Conservation (phyloP, 2,113 vertebrate species). For the Aramus guarauna region DNA sequence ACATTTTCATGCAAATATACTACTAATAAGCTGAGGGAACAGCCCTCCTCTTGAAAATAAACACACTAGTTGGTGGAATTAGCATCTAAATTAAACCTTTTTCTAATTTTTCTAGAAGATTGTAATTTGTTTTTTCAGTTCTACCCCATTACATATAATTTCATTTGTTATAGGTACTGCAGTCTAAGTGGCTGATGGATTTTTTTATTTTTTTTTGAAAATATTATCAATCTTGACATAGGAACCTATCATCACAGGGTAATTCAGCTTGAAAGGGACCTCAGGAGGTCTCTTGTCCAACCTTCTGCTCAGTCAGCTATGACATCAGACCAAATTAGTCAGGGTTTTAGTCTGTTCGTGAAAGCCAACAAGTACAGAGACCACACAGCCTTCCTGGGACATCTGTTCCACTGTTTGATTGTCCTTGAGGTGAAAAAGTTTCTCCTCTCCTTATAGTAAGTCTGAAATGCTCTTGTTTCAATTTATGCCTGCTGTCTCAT, state of each 20-base stretch:
- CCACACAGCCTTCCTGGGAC: not conserved
- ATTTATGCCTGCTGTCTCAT: not conserved
- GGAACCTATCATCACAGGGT: not conserved
- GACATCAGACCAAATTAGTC: not conserved
- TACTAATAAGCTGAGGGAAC: not conserved
- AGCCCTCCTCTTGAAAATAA: not conserved
- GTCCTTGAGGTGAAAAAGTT: not conserved
- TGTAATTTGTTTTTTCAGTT: not conserved
- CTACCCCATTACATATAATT: not conserved
- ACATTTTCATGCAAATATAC: slow-evolving; percentile 41
- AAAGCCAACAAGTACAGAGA: not conserved
- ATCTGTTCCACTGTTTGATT: not conserved
- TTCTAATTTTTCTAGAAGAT: not conserved
- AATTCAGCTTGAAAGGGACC: not conserved
- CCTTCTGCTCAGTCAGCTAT: not conserved
- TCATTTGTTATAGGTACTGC: not conserved
- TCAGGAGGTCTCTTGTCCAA: not conserved
- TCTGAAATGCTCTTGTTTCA: not conserved
- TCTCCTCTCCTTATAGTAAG: not conserved
- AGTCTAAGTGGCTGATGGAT: not conserved
- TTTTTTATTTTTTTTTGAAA: not conserved
- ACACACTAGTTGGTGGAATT: not conserved
- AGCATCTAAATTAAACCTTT: slow-evolving; percentile 14
- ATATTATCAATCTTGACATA: not conserved
- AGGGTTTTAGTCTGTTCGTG: not conserved